These are phyloP conservation scores for Acridotheres tristis DNA, from an alignment of 2,797 vertebrate genomes.

Conservation along the genomic window DNA sequence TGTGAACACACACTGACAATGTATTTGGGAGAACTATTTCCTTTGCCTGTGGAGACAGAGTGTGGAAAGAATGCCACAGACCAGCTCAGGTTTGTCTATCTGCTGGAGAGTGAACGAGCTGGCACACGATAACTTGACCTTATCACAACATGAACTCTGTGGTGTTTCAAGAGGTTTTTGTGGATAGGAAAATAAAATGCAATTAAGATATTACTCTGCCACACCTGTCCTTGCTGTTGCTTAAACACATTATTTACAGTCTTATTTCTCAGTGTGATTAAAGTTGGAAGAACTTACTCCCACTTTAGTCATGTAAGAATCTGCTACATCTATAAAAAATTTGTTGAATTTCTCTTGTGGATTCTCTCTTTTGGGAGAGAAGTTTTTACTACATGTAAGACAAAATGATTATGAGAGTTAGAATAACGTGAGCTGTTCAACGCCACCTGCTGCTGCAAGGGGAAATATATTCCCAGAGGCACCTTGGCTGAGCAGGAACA, in stretches of 20 bases:
- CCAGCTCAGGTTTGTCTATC: not conserved
- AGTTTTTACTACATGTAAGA: not conserved
- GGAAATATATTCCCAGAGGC: constrained; percentile 49
- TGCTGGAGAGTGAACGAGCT: not conserved
- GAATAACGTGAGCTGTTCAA: constrained; percentile 26
- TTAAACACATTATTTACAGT: not conserved
- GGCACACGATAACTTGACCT: not conserved
- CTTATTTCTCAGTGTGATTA: not conserved
- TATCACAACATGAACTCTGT: not conserved
- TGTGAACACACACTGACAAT: not conserved
- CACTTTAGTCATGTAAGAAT: not conserved
- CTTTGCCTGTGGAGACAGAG: not conserved
- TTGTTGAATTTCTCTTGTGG: not conserved
- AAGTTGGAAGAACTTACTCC: not conserved
- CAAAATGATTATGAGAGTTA: constrained; percentile 2
- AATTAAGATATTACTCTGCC: not conserved
- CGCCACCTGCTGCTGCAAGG: constrained; percentile 57
- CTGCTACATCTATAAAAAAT: not conserved
- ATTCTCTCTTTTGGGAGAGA: not conserved
- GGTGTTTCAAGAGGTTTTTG: not conserved
- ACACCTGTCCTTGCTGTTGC: not conserved
- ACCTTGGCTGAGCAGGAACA: constrained; percentile 40
- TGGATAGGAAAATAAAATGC: not conserved
- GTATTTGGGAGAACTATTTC: not conserved
- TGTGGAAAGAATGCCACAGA: not conserved